phyloP scores from a whole-genome alignment of 2,888 invertebrate species.

The Malachius bipustulatus region DNA sequence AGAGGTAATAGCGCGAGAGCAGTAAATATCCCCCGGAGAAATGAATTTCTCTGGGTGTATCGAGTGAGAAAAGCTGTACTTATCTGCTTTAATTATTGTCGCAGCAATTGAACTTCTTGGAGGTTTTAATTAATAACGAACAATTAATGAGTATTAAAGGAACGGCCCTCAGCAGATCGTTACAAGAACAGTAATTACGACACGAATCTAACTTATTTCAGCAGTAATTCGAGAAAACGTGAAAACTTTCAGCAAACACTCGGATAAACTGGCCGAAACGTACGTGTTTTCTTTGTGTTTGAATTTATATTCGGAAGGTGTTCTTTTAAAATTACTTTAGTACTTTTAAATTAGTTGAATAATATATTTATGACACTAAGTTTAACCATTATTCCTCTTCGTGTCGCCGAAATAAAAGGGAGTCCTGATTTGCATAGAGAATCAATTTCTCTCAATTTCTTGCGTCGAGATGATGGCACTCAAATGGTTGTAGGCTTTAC shows the following conservation, averaged over 20 bases:
- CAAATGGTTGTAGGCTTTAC: too few relatives aligned
- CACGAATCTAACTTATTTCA: slow-evolving; percentile 30
- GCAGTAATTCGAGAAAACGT: slow-evolving; percentile 30
- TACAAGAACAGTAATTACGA: slow-evolving; percentile 31
- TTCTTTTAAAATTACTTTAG: slow-evolving; percentile 31
- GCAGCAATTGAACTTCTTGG: slow-evolving; percentile 20
- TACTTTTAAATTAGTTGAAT: slow-evolving; percentile 31
- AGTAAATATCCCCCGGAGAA: too few relatives aligned
- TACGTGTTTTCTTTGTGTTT: slow-evolving; percentile 27
- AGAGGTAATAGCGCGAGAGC: too few relatives aligned
- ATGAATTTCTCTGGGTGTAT: too few relatives aligned
- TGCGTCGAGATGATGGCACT: too few relatives aligned
- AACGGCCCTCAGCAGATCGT: slow-evolving; percentile 26
- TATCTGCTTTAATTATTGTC: too few relatives aligned
- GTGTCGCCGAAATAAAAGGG: too few relatives aligned
- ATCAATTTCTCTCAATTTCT: too few relatives aligned
- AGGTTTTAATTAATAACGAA: slow-evolving; percentile 24
- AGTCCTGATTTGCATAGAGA: too few relatives aligned
- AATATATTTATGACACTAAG: slow-evolving; percentile 27
- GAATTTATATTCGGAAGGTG: slow-evolving; percentile 30
- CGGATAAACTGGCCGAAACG: slow-evolving; percentile 28
- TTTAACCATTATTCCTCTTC: slow-evolving; percentile 16
- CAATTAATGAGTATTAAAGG: slow-evolving; percentile 31
- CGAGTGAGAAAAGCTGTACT: too few relatives aligned
- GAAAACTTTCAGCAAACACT: slow-evolving; percentile 32